Conservation (phyloP, 2,113 vertebrate species). For the Colaptes auratus region DNA sequence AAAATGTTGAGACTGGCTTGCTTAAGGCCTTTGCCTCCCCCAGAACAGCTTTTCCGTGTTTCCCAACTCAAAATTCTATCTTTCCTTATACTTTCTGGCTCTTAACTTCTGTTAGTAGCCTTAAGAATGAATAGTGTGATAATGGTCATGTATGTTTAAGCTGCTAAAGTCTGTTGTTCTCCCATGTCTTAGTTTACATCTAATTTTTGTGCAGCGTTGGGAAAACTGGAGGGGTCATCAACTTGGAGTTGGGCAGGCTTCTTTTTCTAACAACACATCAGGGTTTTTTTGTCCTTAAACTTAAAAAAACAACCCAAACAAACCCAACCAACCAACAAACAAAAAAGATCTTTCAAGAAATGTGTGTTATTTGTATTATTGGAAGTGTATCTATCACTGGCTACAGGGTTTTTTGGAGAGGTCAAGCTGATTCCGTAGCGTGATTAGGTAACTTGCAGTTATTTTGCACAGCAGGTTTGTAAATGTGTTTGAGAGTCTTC, state of each 20-base stretch:
- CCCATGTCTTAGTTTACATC: not conserved
- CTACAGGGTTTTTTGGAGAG: not conserved
- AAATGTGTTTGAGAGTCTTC: not conserved
- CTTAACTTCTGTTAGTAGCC: not conserved
- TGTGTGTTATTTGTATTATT: not conserved
- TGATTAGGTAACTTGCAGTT: not conserved
- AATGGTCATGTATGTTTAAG: not conserved
- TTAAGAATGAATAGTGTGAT: not conserved
- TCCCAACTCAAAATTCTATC: not conserved
- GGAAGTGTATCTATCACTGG: not conserved
- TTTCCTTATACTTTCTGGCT: not conserved
- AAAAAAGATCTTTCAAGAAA: not conserved
- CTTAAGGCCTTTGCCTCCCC: not conserved
- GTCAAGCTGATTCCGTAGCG: not conserved
- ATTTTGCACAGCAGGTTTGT: not conserved
- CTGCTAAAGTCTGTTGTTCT: not conserved
- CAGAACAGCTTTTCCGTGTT: not conserved
- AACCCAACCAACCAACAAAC: too few relatives aligned
- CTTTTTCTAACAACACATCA: not conserved
- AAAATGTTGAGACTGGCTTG: not conserved
- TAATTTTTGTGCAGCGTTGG: not conserved
- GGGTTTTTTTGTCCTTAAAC: not conserved
- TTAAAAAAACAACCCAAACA: not conserved
- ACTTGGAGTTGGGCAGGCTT: not conserved
- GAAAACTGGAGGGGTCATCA: not conserved